Evolutionary conservation across 2,888 invertebrate genomes (phyloP), one percentile per base, ranked within the genome.

Genomic region (Rhorus exstirpatorius): DNA sequence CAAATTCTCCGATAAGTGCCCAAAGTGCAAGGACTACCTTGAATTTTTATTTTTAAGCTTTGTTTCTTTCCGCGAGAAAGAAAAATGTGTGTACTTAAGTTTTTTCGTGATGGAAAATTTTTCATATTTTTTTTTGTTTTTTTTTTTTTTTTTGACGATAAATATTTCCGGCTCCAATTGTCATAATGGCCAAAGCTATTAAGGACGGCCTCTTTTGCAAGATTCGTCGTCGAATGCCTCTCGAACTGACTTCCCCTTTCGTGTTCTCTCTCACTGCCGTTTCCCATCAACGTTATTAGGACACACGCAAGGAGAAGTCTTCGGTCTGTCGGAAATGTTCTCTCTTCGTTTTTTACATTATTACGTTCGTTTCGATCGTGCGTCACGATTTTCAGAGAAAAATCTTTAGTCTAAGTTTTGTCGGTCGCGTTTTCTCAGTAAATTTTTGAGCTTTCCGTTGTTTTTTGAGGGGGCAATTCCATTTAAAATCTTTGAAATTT

Each of bases 161-260:
- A 84, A 86, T 87, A 86, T 86, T 85, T 88, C 85, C 79, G 79
- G 67, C 38, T 83, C 84, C 85, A 88, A 88, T 89, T 87, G 87
- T 89, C 86, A 90, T 89, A 90, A 90, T 89, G 88, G 85, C 83
- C 84, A 78, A 82, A 80, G 49, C 84, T 86, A 86, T 88, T 88
- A n/a, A 89, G 81, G 53, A 63, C 65, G 79, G 75, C 53, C 41
- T 63, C 41, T 19, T 53, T 14, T 41, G 8, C 31, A 55, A 46
- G 53, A 55, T 65, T n/a, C n/a, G n/a, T n/a, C n/a, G n/a, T 31
- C 17, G n/a, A 55, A 49, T 10, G 44, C 26, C 38, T 17, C 41
- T 49, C 12, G 4, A 31, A 35, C 58, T 12, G 31, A 63, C 35
- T 58, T 38, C 12, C 19, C 8, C 61, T 68, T 44, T 44, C 44